Evolutionary conservation across 2,888 invertebrate genomes (phyloP), one percentile per base, ranked within the genome.

Genomic region (Drosophila algonquin): DNA sequence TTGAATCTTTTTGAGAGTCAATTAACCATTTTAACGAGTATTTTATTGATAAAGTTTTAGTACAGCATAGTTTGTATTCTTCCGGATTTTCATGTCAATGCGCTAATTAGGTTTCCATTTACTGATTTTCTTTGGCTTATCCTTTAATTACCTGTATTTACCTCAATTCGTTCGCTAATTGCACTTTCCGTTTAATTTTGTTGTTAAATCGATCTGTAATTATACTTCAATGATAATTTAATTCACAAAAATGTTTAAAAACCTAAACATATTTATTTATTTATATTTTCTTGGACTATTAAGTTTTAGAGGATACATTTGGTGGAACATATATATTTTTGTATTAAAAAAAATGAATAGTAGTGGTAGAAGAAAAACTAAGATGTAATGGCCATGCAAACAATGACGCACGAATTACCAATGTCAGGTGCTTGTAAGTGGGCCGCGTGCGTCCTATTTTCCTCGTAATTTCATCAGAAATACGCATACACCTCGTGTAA

Each of bases 71-170:
- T 50, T 30, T 32, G 21, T 7, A 44, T 60, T 12, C 30, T 6
- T 40, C 6, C 6, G 6, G 5, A 14, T 14, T 35, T 35, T 21
- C 60, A 21, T 12, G 10, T 3, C 50, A 32, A 21, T 30, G 27
- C 44, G 48, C 63, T 63, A 63, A 63, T 63, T 63, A 44, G 60
- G 44, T 50, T 63, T 32, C 50, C 21, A 12, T 40, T 44, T 32
- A 35, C 9, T 59, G 50, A 12, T 4, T 21, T 27, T 46, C 47
- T 48, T 48, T 53, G 48, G n/a, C 63, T 56, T 35, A 12, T 35
- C 35, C 35, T 67, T 50, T 21, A 27, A 54, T 53, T n/a, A n/a
- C n/a, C 65, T 27, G 65, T 18, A 57, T 58, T 69, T 69, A 65
- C n/a, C 58, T 45, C 21, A 14, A 32, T 54, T 54, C 58, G 35